Base-by-base conservation (phyloP, 2,113 vertebrate genomes). In the Neogobius melanostomus region DNA sequence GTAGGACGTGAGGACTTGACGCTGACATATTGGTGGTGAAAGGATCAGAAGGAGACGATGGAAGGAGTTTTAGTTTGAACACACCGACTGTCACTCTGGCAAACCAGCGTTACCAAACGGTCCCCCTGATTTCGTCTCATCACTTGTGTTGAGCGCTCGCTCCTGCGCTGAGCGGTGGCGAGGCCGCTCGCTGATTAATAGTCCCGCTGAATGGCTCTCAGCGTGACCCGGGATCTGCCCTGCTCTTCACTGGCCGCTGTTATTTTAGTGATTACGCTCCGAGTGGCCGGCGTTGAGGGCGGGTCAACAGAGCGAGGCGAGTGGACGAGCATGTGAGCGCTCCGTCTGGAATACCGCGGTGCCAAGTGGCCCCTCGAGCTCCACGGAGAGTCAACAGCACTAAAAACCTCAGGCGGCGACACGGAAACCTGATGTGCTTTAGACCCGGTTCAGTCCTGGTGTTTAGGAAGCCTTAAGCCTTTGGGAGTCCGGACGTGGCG, bases 211-310 rank as follows among this genome's bases (percentile, higher is more conserved):
- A 76, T 57, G 70, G 56, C 81, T 76, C 79, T 85, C 68, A 65
- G 68, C 78, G 82, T 86, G 87, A 82, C 75, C 69, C 15, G 74
- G 84, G 81, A 76, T 16, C 71, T 64, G 69, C 54, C 28, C 77
- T 69, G 77, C 88, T 91, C 88, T 92, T 91, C 88, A 90, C 90
- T 82, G 87, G 77, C 52, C 75, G 76, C 83, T 90, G 91, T 92
- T 93, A 93, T 93, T 93, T 92, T 92, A 86, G 90, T 92, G 90
- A 93, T 92, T 90, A 88, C 79, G 75, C 47, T 88, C 89, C 85
- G 91, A 93, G 92, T 93, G 90, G 90, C 75, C 77, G 83, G 80
- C 83, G 81, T 88, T 89, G 85, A 91, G 88, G 90, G 82, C 82
- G 76, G 91, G 92, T 91, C 90, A 90, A 90, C 89, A 89, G 54